Evolutionary conservation across 2,113 vertebrate species (phyloP).

Genomic region (Hystrix cristata): DNA sequence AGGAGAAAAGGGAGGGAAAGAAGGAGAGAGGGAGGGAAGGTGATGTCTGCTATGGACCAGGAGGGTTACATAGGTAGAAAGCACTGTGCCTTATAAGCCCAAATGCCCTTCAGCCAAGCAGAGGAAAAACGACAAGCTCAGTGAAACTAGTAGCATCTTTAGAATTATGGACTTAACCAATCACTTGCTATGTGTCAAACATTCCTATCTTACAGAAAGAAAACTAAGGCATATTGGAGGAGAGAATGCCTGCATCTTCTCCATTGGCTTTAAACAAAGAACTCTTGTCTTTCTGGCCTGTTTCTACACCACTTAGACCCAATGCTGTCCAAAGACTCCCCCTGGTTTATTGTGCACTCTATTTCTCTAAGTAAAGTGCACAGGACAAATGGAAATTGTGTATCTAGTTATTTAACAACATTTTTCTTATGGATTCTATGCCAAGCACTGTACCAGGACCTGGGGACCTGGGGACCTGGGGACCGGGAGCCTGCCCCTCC

Average conservation of each 20-base stretch:
- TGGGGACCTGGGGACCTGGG: not conserved
- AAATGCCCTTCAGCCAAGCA: not conserved
- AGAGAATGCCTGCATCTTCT: not conserved
- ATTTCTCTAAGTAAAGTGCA: not conserved
- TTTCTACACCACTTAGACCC: not conserved
- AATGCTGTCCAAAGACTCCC: not conserved
- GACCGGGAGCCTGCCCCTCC: not conserved
- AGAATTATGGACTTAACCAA: not conserved
- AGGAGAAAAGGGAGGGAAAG: not conserved
- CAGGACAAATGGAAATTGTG: not conserved
- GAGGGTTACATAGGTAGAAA: not conserved
- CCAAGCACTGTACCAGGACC: not conserved
- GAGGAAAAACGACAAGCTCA: not conserved
- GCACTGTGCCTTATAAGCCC: not conserved
- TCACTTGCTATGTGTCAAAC: not conserved
- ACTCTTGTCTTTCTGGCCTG: not conserved
- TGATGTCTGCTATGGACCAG: not conserved
- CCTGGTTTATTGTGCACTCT: not conserved
- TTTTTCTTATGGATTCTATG: not conserved
- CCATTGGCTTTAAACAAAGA: not conserved
- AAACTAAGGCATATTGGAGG: not conserved
- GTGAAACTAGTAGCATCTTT: not conserved
- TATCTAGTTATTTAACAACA: not conserved
- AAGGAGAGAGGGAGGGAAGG: no score
- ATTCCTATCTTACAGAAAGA: not conserved